Base-by-base conservation (phyloP, 2,113 vertebrate genomes). In the Stomatorhinus ivindoensis region DNA sequence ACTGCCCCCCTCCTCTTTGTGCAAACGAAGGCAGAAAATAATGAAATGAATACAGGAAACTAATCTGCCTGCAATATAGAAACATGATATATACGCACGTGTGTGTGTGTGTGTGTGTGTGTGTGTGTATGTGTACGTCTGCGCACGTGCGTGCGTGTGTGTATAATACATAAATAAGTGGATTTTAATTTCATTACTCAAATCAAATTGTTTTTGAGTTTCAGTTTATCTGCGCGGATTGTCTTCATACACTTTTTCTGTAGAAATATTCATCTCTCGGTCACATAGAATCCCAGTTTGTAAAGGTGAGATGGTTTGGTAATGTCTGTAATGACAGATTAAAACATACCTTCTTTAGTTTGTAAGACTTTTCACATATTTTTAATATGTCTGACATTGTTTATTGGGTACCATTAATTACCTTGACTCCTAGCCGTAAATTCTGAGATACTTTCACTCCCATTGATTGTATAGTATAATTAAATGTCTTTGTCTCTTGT, bases 171-270 rank as follows among this genome's bases (percentile, higher is more conserved):
- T 21, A 46, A 27, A 44, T 83, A 47, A 42, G 19, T 83, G 19
- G 21, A 83, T 10, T 83, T 83, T 89, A 50, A 90, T 85, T 86
- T 90, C 39, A 89, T 90, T 61, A 91, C 91, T 91, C 73, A 88
- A 91, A 89, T 91, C 69, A 87, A 84, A 89, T 46, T n/a, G 48
- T 5, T 31, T 13, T 24, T 83, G 42, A 46, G 17, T 13, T 42
- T 83, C 80, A 46, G 42, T 19, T 80, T 42, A 46, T 44, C 15
- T 39, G 15, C 1, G 27, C 2, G 4, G 73, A 42, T 42, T 42
- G 17, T 82, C 76, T 27, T 31, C 27, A 13, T 69, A 21, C 76
- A 82, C 3, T 83, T 83, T 42, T 31, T 80, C 39, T 80, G 73
- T 61, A n/a, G 24, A 61, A 73, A 73, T 73, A 35, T 73, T 27